Base-by-base conservation (phyloP, 2,888 invertebrate genomes). In the Drosophila paranaensis region DNA sequence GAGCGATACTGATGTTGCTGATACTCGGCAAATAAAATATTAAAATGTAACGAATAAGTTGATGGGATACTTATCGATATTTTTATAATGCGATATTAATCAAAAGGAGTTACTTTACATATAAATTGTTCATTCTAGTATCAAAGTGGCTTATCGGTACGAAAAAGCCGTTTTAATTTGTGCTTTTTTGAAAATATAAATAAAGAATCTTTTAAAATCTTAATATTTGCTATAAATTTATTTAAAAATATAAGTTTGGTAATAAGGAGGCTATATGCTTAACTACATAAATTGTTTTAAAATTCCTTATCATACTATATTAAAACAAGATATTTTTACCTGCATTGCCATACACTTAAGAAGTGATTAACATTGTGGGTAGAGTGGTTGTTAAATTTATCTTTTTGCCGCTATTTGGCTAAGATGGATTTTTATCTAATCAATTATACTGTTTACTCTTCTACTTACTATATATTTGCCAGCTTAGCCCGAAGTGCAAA, bases 361-460 rank as follows among this genome's bases (percentile, higher is more conserved):
- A 46, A 39, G 53, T 37, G 56, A 51, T 66, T 73, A 46, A n/a
- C 39, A 30, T 40, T 73, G 39, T 60, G 48, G 46, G 42, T 39
- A 37, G 50, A 14, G n/a, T 30, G 42, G 39, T 40, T 35, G 39
- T 27, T 27, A 27, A n/a, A 53, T 54, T 64, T 72, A 75, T 72
- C 57, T 66, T 66, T 66, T 68, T 67, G 60, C 66, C 53, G 46
- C 33, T 82, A 77, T 77, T 78, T 85, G 55, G 40, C 64, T 72
- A 67, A 60, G 55, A 20, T 70, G 62, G 35, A 68, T 64, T 50
- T 73, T 73, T 80, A 85, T 82, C 86, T 85, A 66, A 74, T 79
- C 77, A 77, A 66, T 64, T 56, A 33, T 60, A 60, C 37, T 72
- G 62, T 69, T 66, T 81, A 37, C 60, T 27, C 64, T 55, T 42